phyloP scores from a whole-genome alignment of 2,797 vertebrate species.

The Labeo calbasu region DNA sequence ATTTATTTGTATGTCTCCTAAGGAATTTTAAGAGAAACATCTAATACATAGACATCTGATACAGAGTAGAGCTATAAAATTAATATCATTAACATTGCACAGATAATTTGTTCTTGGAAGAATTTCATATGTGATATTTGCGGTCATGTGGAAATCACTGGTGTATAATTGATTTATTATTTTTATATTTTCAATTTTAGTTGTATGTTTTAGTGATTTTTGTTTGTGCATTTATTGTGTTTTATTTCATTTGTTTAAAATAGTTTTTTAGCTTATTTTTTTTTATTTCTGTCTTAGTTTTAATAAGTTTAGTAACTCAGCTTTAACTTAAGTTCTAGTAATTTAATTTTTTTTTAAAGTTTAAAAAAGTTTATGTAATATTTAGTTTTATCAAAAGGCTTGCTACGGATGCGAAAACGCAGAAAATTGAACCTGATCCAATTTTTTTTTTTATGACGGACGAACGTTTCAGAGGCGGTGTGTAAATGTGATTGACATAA shows the following conservation, averaged over 20 bases:
- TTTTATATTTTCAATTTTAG: not conserved
- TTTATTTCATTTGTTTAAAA: not conserved
- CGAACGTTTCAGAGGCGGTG: no score
- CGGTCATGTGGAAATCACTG: not conserved
- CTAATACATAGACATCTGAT: not conserved
- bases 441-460: no score
- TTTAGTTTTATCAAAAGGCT: not conserved
- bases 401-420: no score
- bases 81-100: not conserved
- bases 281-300: not conserved
- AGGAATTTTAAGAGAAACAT: not conserved
- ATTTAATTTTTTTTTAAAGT: not conserved
- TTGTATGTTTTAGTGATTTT: not conserved
- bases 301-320: not conserved
- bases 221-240: not conserved
- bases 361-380: not conserved
- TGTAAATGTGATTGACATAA: no score
- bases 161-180: not conserved
- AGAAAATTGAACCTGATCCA: no score
- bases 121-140: no score
- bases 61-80: not conserved
- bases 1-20: not conserved
- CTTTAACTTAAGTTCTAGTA: not conserved
- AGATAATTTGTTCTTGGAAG: not conserved
- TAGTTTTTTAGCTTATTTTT: not conserved